Evolutionary conservation across 2,888 invertebrate genomes (phyloP), one percentile per base, ranked within the genome.

Genomic region (Pandemis heparana): DNA sequence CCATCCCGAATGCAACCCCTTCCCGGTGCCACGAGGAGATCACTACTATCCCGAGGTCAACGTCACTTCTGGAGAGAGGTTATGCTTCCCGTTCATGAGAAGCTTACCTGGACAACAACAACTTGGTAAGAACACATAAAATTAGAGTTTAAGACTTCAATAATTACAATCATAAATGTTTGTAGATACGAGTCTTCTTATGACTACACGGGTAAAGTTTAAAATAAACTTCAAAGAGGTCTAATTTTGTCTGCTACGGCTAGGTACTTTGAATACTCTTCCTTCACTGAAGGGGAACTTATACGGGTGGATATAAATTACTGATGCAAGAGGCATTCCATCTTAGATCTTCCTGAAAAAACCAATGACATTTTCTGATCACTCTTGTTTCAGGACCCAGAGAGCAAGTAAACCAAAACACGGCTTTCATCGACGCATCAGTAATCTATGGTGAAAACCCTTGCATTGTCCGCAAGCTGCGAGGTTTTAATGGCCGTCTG

Each of bases 1-100:
- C 0, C 99, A 99, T 87, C 98, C 98, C 0, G 98, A 99, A 85
- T 99, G 99, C 85, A 97, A 97, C 92, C 99, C 99, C 0, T 98
- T 99, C 92, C 97, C 97, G 0, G 96, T 99, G 0, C 99, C 98
- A 0, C 89, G 96, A 0, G 97, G 97, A 0, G 99, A 99, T 89
- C 97, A 98, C 76, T 98, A 97, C 89, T 99, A 98, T 86, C 98
- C 98, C 0, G 97, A 97, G 76, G 96, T 97, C 46, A 98, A 98
- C 85, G 96, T 97, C 9, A 96, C 97, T 0, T 97, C 97, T 3
- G 98, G 98, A 0, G 96, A 96, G 71, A 94, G 97, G 14, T 95
- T 98, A 79, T 99, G 99, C 89, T 98, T 99, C 92, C 98, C 99
- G 0, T 99, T 98, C 88, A 98, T 98, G 96, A 96, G 99, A 84